A percentile compares a stretch with the other conserved stretches of the same genome.
phyloP scores from a whole-genome alignment of 2,888 invertebrate species.

The Aphodius sticticus region DNA sequence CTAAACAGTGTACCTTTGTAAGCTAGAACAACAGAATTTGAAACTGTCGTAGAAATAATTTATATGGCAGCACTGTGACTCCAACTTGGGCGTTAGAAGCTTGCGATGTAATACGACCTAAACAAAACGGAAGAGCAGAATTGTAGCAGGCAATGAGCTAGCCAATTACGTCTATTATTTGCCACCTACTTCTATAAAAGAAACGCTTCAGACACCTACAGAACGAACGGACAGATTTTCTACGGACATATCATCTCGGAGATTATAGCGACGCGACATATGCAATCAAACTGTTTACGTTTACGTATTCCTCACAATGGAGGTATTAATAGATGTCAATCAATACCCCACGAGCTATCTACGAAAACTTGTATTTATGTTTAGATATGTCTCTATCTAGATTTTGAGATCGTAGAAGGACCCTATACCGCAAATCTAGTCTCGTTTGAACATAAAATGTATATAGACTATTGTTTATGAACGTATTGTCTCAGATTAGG shows the following conservation, averaged over 20 bases:
- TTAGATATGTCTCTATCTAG: not conserved
- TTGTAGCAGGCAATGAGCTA: constrained; percentile 4
- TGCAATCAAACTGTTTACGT: not conserved
- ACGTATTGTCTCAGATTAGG: not conserved
- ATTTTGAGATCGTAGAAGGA: not conserved
- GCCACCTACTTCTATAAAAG: not conserved
- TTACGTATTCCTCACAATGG: not conserved
- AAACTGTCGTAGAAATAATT: not conserved
- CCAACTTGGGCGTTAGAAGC: not conserved
- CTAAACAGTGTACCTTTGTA: too few species aligned
- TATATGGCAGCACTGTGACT: not conserved
- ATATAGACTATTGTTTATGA: not conserved
- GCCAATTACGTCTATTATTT: not conserved
- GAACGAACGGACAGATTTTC: not conserved
- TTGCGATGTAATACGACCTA: not conserved
- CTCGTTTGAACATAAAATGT: not conserved
- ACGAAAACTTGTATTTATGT: not conserved
- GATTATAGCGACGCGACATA: not conserved
- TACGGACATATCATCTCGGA: not conserved
- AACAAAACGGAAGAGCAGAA: constrained; percentile 4
- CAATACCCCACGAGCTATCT: not conserved
- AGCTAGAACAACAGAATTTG: too few species aligned
- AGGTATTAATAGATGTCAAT: not conserved
- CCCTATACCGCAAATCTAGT: not conserved
- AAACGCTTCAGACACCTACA: not conserved